These are phyloP conservation scores for Dryobotodes eremita DNA, from an alignment of 2,888 invertebrate species.

Conservation along the genomic window DNA sequence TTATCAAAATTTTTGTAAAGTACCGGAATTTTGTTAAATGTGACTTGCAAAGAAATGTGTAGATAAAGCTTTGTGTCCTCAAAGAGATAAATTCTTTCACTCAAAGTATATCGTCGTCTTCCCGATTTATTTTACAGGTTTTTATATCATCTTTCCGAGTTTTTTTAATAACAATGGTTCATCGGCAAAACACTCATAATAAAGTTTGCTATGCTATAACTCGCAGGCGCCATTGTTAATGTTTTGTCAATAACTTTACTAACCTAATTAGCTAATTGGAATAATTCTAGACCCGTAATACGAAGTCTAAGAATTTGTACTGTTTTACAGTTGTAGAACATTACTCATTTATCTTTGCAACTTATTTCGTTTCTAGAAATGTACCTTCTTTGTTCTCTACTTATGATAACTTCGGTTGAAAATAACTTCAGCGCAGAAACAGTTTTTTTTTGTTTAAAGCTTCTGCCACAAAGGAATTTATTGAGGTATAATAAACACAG, in stretches of 20 bases:
- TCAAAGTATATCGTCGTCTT: constrained; percentile 7
- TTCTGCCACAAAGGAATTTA: background rate
- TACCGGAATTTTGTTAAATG: background rate
- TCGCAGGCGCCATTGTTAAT: background rate
- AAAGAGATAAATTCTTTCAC: constrained; percentile 17
- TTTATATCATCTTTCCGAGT: background rate
- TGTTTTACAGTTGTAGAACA: background rate
- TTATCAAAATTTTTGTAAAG: constrained; percentile 25
- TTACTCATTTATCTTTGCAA: background rate
- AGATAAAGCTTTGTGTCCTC: background rate
- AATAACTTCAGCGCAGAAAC: background rate
- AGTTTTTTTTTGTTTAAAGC: constrained; percentile 5
- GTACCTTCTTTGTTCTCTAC: background rate
- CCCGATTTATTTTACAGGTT: background rate
- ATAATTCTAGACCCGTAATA: constrained; percentile 8
- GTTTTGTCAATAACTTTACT: constrained; percentile 16
- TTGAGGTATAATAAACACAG: background rate
- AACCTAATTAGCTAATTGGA: constrained; percentile 26
- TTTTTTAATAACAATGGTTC: background rate
- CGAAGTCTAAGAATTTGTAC: background rate
- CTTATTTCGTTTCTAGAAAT: background rate
- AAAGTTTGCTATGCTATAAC: background rate
- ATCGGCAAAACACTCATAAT: background rate
- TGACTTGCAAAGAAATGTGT: background rate
- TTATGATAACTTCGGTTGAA: constrained; percentile 8